Base-by-base conservation (phyloP, 2,888 invertebrate species). In the Trichopria drosophilae region DNA sequence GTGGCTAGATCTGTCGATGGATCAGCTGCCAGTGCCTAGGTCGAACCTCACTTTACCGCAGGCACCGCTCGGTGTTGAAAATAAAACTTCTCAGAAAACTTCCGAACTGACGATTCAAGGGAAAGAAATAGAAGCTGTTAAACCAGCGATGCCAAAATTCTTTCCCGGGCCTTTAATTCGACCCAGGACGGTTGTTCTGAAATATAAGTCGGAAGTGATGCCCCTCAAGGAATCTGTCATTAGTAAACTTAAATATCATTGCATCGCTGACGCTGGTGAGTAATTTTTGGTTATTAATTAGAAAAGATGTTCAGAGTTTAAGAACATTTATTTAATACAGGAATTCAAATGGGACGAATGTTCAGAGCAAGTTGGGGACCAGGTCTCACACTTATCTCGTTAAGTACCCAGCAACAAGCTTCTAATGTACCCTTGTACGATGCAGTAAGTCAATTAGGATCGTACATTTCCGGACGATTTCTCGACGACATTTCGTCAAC, bases 281-380 rank as follows among this genome's bases (percentile, higher is more conserved):
- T 19, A 36, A n/a, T n/a, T n/a, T n/a, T n/a, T n/a, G n/a, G n/a
- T n/a, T n/a, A n/a, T n/a, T n/a, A n/a, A n/a, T n/a, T n/a, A n/a
- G n/a, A n/a, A n/a, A n/a, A n/a, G n/a, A n/a, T n/a, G n/a, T n/a
- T n/a, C n/a, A n/a, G n/a, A n/a, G n/a, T n/a, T n/a, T n/a, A n/a
- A 24, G 10, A 24, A 24, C 7, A 24, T 9, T 7, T 24, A 24
- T 24, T 16, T 23, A 6, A 22, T 34, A 3, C 20, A 64, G 69
- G 71, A 5, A 67, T 75, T 47, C 68, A 71, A 51, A 66, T 71
- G 65, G 84, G 85, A 19, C 80, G 85, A 0, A 82, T 85, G 52
- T 84, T 84, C 54, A 84, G 87, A 65, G 82, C 85, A 0, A 88
- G 89, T 1, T 93, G 92, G 85, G 86, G 85, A 0, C 84, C 85